These are phyloP conservation scores for Drosophila orosa DNA, from an alignment of 1,140 invertebrate genomes.

Conservation along the genomic window DNA sequence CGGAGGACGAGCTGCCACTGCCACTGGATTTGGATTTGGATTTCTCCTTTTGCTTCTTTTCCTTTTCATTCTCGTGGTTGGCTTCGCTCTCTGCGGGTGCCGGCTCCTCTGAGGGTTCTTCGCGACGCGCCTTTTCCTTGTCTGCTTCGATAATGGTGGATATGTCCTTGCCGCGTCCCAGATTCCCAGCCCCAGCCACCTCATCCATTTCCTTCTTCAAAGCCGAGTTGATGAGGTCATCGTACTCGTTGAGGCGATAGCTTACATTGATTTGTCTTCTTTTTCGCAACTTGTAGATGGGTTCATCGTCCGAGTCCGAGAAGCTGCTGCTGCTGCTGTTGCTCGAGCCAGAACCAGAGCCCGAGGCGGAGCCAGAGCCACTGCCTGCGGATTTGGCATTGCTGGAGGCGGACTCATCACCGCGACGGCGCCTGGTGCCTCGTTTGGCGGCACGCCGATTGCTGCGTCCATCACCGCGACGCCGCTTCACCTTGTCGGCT, in stretches of 20 bases:
- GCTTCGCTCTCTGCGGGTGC: neutral
- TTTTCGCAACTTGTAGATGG: constrained; percentile 92
- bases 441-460: constrained; percentile 64
- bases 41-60: constrained; percentile 61
- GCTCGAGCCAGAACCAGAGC: constrained; percentile 17
- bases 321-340: constrained; percentile 84
- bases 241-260: constrained; percentile 96
- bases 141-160: constrained; percentile 94
- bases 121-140: constrained; percentile 86
- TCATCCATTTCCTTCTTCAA: constrained; percentile 92
- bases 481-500: constrained; percentile 62
- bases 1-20: constrained; percentile 37
- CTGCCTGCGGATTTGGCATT: constrained; percentile 43
- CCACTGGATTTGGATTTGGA: constrained; percentile 23
- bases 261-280: constrained; percentile 90
- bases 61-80: constrained; percentile 83
- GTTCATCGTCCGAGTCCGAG: constrained; percentile 88
- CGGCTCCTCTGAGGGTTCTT: constrained; percentile 78
- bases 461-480: constrained; percentile 75
- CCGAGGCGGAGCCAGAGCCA: constrained; percentile 23
- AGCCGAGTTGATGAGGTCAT: constrained; percentile 96
- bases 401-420: constrained; percentile 35
- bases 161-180: constrained; percentile 94
- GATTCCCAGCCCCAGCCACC: constrained; percentile 90
- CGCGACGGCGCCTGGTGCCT: constrained; percentile 62